phyloP scores from a whole-genome alignment of 2,113 vertebrate genomes.

The Struthidea cinerea region DNA sequence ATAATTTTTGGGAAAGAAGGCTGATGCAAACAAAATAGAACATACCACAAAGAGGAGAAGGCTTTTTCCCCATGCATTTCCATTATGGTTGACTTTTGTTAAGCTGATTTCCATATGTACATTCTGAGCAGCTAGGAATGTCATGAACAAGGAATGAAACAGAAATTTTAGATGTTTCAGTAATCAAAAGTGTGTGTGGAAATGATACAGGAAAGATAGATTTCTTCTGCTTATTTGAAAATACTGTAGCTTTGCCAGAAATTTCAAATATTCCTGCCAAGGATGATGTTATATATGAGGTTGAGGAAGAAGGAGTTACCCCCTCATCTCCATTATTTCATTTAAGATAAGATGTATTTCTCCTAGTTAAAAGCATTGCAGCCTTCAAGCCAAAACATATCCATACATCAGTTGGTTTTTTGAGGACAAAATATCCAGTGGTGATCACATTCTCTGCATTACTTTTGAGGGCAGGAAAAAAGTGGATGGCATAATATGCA shows the following conservation, averaged over 20 bases:
- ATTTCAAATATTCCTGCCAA: neutral
- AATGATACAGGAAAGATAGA: neutral
- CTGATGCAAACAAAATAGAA: neutral
- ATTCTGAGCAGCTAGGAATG: neutral
- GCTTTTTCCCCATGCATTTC: neutral
- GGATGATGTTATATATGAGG: neutral
- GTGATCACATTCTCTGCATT: neutral
- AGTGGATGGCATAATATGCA: neutral
- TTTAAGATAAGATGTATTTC: neutral
- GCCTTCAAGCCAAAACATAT: neutral
- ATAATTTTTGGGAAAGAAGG: neutral
- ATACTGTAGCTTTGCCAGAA: neutral
- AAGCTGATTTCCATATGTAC: neutral
- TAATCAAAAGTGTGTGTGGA: neutral
- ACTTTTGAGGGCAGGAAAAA: neutral
- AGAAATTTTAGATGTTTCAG: neutral
- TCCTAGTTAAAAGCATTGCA: neutral
- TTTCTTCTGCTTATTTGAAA: neutral
- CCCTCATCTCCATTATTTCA: neutral
- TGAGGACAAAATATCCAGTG: neutral
- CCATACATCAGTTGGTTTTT: neutral
- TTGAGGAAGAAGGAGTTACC: neutral
- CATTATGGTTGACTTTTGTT: neutral
- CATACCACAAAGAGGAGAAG: neutral
- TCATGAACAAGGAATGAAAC: neutral